phyloP scores from a whole-genome alignment of 2,113 vertebrate genomes.

The Nycticryphes semicollaris region DNA sequence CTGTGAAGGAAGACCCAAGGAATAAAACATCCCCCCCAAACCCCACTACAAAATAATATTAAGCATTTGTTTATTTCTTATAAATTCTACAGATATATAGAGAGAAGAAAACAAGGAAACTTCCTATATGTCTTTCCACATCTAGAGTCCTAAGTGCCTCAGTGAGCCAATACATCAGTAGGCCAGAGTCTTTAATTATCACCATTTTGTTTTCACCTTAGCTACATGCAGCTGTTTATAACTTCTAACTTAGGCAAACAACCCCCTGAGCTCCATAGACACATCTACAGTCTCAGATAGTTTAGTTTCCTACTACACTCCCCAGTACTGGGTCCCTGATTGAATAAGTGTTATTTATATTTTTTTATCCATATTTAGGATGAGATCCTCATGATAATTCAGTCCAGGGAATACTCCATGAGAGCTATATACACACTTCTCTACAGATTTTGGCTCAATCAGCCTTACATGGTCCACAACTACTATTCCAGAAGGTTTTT shows the following conservation, averaged over 20 bases:
- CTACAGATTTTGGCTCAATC: neutral
- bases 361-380: neutral
- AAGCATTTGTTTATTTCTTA: neutral
- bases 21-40: neutral
- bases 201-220: neutral
- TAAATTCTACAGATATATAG: neutral
- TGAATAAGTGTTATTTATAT: neutral
- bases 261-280: neutral
- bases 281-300: neutral
- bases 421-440: neutral
- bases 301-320: neutral
- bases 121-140: neutral
- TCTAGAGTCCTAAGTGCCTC: neutral
- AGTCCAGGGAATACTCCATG: neutral
- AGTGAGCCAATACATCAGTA: neutral
- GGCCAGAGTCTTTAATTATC: neutral
- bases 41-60: neutral
- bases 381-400: neutral
- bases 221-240: neutral
- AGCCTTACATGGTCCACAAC: neutral
- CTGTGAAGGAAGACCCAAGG: neutral
- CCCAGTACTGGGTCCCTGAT: neutral
- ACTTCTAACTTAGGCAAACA: neutral
- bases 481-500: neutral
- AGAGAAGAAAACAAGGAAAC: neutral